Conservation (phyloP, 2,797 vertebrate species). For the Neosilurus hyrtlii region DNA sequence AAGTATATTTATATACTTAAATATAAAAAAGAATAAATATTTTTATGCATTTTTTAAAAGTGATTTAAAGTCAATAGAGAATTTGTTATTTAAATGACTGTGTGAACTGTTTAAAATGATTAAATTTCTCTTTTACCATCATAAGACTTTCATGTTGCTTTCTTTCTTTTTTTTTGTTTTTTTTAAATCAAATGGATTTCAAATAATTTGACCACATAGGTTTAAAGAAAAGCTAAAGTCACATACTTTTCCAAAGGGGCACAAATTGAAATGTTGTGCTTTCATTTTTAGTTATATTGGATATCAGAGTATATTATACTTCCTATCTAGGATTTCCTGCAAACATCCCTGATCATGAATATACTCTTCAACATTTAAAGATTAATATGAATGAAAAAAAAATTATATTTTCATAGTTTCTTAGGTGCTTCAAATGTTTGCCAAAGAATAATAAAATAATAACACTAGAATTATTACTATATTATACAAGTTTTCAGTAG, state of each 20-base stretch:
- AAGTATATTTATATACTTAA: no score
- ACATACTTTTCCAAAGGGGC: no score
- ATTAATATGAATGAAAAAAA: neutral
- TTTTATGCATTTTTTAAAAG: no score
- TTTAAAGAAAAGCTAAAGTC: neutral
- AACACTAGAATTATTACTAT: neutral
- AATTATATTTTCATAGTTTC: neutral
- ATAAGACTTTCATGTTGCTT: neutral
- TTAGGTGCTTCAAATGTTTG: neutral
- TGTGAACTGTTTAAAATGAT: neutral
- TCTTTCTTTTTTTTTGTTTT: neutral
- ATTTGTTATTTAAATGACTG: neutral
- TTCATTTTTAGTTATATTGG: neutral
- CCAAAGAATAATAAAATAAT: neutral
- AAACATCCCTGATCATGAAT: neutral
- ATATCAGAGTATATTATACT: neutral
- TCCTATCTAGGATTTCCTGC: neutral
- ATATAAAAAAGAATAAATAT: no score
- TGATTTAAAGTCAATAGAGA: neutral
- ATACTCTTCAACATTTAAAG: neutral
- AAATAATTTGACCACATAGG: no score
- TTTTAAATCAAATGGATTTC: neutral
- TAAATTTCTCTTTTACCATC: neutral
- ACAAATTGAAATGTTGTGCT: neutral
- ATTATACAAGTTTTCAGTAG: neutral